Percentiles rank a stretch among this genome's conserved stretches.
phyloP scores from a whole-genome alignment of 2,797 vertebrate species.

The Psittacula echo region DNA sequence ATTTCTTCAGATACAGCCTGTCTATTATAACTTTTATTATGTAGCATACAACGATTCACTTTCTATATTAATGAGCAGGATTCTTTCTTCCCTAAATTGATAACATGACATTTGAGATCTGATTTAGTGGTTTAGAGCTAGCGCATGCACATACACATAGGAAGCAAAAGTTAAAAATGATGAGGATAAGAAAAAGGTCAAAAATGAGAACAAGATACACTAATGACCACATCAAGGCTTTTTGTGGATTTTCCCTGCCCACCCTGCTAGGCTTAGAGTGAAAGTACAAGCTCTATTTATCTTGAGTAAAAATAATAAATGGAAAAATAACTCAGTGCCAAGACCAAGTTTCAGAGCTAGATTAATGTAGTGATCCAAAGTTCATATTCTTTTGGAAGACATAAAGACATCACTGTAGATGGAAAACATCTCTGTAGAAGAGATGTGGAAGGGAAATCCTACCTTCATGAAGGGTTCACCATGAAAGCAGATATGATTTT shows the following conservation, averaged over 20 bases:
- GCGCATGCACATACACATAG: neutral
- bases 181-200: neutral
- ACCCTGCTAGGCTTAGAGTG: neutral
- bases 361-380: neutral
- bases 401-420: neutral
- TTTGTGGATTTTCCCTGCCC: neutral
- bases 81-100: neutral
- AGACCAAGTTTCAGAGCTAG: neutral
- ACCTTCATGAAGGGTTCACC: neutral
- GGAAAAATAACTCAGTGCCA: neutral
- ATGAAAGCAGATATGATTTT: neutral
- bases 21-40: neutral
- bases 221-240: neutral
- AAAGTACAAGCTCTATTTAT: neutral
- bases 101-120: neutral
- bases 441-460: neutral
- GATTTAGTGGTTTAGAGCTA: neutral
- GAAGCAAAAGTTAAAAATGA: neutral
- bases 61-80: neutral
- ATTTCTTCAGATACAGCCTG: neutral
- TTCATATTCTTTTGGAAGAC: neutral
- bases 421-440: neutral
- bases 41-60: neutral
- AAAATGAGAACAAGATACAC: neutral
- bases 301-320: neutral